phyloP scores from a whole-genome alignment of 2,888 invertebrate genomes.

The Busseola fusca region DNA sequence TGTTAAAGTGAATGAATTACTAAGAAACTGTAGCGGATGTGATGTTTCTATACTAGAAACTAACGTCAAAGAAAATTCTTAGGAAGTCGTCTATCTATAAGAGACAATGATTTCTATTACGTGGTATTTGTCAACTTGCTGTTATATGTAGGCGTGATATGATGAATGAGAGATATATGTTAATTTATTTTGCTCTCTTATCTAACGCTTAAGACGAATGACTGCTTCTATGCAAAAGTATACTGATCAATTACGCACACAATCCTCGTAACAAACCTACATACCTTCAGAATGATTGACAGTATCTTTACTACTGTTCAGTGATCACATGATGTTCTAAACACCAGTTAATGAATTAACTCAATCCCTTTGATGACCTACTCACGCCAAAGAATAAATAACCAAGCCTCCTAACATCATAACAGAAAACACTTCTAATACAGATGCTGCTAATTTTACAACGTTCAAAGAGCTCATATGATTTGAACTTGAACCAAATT shows the following conservation, averaged over 20 bases:
- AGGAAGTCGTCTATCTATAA: slow-evolving; percentile 6
- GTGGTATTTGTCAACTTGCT: neutral
- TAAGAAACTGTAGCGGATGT: slow-evolving; percentile 47
- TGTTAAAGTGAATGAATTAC: slow-evolving; percentile 28
- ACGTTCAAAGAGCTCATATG: slow-evolving; percentile 58
- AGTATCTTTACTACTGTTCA: neutral
- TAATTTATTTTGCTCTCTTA: neutral
- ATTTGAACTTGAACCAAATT: slow-evolving; percentile 62
- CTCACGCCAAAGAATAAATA: slow-evolving; percentile 45
- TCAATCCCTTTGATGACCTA: slow-evolving; percentile 40
- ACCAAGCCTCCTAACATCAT: slow-evolving; percentile 43
- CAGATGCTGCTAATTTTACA: slow-evolving; percentile 57
- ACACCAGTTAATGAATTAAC: slow-evolving; percentile 28
- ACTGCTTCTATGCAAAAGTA: neutral
- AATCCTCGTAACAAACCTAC: neutral
- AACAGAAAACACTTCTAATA: slow-evolving; percentile 54
- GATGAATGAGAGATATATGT: neutral
- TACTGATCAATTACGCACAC: neutral
- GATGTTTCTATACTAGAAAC: neutral
- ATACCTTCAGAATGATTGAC: neutral
- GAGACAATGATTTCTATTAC: neutral
- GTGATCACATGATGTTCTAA: neutral
- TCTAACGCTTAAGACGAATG: neutral
- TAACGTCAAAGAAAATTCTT: slow-evolving; percentile 12
- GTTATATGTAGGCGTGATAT: neutral